A percentile compares a stretch with the other conserved stretches of the same genome.
phyloP scores from a whole-genome alignment of 2,113 vertebrate species.

The Coturnix japonica region DNA sequence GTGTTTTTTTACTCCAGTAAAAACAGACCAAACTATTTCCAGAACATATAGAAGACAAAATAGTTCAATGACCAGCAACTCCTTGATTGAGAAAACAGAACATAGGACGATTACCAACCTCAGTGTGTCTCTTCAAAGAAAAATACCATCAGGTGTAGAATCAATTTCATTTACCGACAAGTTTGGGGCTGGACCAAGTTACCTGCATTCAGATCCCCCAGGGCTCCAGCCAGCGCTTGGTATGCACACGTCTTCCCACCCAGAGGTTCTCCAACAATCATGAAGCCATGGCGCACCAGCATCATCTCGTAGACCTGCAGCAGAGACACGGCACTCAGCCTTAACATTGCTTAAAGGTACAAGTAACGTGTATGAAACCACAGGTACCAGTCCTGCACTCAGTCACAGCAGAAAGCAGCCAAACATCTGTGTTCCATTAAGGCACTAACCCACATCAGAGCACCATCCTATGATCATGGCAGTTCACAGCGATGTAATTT shows the following conservation, averaged over 20 bases:
- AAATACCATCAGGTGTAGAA: neutral
- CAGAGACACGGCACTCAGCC: neutral
- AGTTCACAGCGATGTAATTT: neutral
- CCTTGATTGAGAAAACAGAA: neutral
- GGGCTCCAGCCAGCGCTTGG: conserved; percentile 86
- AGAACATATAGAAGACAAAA: neutral
- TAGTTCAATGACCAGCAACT: neutral
- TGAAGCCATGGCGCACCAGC: conserved; percentile 93
- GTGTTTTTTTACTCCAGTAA: neutral
- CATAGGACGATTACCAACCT: neutral
- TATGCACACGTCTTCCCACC: conserved; percentile 91
- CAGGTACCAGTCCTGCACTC: neutral
- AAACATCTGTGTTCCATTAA: neutral
- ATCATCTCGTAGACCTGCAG: conserved; percentile 94
- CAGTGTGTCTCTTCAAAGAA: neutral
- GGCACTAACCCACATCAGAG: neutral
- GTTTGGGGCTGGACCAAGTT: neutral
- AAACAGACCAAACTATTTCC: neutral
- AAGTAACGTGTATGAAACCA: neutral
- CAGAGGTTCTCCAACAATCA: conserved; percentile 91
- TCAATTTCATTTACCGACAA: neutral
- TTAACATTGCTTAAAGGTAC: neutral
- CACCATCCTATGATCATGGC: neutral
- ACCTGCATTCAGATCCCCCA: conserved; percentile 84
- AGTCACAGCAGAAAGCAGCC: accelerated